These are phyloP conservation scores for Ovibos moschatus DNA, from an alignment of 2,113 vertebrate genomes.

Conservation along the genomic window DNA sequence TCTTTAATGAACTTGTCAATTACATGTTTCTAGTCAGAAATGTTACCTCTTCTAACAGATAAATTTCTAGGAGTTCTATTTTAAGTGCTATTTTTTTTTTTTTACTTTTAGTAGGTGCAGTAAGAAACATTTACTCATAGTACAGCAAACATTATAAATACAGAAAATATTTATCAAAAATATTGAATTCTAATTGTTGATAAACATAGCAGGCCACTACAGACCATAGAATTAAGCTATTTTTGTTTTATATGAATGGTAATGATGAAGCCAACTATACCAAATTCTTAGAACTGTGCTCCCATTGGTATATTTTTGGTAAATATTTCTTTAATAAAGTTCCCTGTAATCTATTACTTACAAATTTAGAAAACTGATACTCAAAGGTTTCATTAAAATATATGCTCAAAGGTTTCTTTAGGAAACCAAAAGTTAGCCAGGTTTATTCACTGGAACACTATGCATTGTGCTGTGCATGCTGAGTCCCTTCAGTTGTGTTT, in stretches of 20 bases:
- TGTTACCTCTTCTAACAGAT: slow-evolving; percentile 55
- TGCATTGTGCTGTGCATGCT: background rate
- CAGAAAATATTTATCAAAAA: background rate
- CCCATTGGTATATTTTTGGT: background rate
- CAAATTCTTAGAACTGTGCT: background rate
- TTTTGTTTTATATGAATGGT: background rate
- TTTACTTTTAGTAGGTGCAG: slow-evolving; percentile 42
- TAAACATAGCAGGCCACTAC: background rate
- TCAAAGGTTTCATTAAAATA: background rate
- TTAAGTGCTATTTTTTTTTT: slow-evolving; percentile 58
- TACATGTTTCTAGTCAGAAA: slow-evolving; percentile 68
- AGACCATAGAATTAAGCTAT: background rate
- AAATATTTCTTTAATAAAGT: background rate
- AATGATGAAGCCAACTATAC: background rate
- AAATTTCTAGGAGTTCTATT: slow-evolving; percentile 22
- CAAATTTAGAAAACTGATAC: background rate
- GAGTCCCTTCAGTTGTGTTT: background rate
- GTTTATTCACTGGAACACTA: background rate
- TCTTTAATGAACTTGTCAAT: slow-evolving; percentile 66
- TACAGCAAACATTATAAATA: background rate
- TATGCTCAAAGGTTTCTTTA: background rate
- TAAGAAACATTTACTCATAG: slow-evolving; percentile 39
- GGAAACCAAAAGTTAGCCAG: background rate
- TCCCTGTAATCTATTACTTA: background rate
- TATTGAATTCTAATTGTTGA: background rate